Evolutionary conservation across 2,797 vertebrate genomes (phyloP).

Genomic region (Coregonus sp.): DNA sequence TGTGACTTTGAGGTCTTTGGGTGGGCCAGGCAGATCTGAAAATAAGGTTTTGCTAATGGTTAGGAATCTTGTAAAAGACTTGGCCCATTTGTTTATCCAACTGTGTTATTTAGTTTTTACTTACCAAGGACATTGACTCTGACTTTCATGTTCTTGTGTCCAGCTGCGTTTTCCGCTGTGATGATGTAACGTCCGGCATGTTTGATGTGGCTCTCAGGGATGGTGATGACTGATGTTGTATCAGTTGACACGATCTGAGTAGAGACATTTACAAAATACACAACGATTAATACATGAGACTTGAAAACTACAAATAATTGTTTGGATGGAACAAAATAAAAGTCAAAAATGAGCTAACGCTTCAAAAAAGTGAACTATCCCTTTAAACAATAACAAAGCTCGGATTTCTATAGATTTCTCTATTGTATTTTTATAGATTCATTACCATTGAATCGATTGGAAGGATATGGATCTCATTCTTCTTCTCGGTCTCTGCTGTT

Average conservation of each 20-base stretch:
- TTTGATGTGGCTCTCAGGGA: conserved; percentile 84
- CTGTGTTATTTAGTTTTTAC: conserved; percentile 34
- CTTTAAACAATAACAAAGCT: not conserved
- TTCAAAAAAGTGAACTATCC: not conserved
- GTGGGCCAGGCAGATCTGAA: conserved; percentile 90
- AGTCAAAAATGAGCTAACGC: not conserved
- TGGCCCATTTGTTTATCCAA: not conserved
- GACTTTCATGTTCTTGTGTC: conserved; percentile 90
- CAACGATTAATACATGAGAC: conserved; percentile 1
- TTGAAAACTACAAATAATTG: not conserved
- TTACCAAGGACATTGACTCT: conserved; percentile 93
- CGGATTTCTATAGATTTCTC: not conserved
- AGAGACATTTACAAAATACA: conserved; percentile 7
- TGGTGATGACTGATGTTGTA: conserved; percentile 80
- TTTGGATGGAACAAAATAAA: not conserved
- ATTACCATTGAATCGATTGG: conserved; percentile 90
- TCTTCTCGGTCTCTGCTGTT: conserved; percentile 85
- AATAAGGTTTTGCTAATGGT: not conserved
- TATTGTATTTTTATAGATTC: not conserved
- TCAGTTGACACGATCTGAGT: conserved; percentile 85
- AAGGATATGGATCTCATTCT: conserved; percentile 89
- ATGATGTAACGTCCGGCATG: conserved; percentile 92
- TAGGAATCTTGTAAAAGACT: not conserved
- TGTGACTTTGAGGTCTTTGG: conserved; percentile 91
- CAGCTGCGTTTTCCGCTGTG: conserved; percentile 92